A percentile compares a stretch with the other conserved stretches of the same genome.
phyloP scores from a whole-genome alignment of 1,140 invertebrate species.

The Paraescarpia echinospica region DNA sequence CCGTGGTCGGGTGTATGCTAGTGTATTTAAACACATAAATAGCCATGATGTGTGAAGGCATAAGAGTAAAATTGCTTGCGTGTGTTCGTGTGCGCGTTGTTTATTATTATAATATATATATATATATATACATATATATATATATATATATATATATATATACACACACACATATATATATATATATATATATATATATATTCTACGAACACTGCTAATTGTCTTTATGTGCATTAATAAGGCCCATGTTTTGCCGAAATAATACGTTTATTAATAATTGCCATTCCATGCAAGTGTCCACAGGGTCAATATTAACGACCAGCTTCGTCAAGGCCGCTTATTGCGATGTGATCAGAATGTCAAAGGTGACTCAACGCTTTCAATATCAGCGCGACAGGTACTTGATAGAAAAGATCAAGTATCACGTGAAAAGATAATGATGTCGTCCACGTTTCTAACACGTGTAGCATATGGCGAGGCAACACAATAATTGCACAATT shows the following conservation, averaged over 20 bases:
- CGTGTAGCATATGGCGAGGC: background rate
- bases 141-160: slow-evolving; percentile 4
- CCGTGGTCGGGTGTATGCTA: no score
- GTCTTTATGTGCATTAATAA: background rate
- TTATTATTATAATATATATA: background rate
- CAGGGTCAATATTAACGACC: background rate
- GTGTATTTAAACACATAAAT: no score
- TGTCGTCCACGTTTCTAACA: background rate
- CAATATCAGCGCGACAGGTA: background rate
- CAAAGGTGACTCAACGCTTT: background rate
- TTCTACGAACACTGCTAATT: background rate
- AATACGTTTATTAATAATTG: background rate
- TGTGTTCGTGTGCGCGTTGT: no score
- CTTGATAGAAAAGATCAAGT: background rate
- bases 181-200: background rate
- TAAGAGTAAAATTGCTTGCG: no score
- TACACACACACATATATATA: background rate
- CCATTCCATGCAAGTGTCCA: background rate
- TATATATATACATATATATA: slow-evolving; percentile 3
- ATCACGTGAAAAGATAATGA: background rate
- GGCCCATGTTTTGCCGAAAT: background rate
- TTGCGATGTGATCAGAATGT: background rate
- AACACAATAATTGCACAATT: background rate
- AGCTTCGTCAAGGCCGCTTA: background rate
- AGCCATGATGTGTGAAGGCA: no score